Evolutionary conservation across 2,888 invertebrate genomes (phyloP).

Genomic region (Ramazzottius varieornatus): DNA sequence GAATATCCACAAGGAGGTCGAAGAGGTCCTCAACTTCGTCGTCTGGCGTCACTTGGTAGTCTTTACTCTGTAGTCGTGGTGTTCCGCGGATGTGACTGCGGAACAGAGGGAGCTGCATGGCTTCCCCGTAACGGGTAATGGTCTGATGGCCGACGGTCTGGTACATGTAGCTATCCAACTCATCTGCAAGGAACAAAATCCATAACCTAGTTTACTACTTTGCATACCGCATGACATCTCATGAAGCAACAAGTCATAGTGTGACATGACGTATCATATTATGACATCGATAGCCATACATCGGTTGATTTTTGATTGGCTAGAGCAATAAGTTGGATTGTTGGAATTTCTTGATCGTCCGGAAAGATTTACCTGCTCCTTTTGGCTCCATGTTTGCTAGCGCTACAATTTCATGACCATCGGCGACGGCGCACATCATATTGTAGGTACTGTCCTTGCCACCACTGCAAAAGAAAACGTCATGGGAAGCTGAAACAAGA

Average conservation of each 20-base stretch:
- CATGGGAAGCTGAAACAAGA: too few species aligned
- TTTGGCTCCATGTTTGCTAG: constrained; percentile 76
- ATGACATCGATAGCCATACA: too few species aligned
- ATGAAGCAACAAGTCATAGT: too few species aligned
- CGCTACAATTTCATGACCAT: constrained; percentile 80
- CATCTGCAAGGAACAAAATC: constrained; percentile 32
- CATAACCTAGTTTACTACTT: too few species aligned
- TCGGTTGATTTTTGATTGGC: too few species aligned
- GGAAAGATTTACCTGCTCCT: constrained; percentile 46
- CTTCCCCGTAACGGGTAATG: constrained; percentile 64
- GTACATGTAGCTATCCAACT: constrained; percentile 93
- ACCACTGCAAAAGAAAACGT: constrained; percentile 54
- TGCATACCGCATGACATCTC: too few species aligned
- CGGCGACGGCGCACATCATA: constrained; percentile 85
- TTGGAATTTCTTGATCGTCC: too few species aligned
- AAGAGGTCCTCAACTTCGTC: constrained; percentile 95
- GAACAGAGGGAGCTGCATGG: constrained; percentile 72
- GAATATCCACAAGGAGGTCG: constrained; percentile 45
- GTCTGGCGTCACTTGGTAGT: constrained; percentile 44
- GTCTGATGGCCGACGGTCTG: constrained; percentile 95
- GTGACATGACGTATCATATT: too few species aligned
- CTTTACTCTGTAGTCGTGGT: constrained; percentile 47
- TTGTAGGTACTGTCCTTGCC: constrained; percentile 99
- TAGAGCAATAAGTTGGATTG: too few species aligned
- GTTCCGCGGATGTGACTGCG: constrained; percentile 53